Evolutionary conservation across 2,888 invertebrate genomes (phyloP).

Genomic region (Phengaris arion): DNA sequence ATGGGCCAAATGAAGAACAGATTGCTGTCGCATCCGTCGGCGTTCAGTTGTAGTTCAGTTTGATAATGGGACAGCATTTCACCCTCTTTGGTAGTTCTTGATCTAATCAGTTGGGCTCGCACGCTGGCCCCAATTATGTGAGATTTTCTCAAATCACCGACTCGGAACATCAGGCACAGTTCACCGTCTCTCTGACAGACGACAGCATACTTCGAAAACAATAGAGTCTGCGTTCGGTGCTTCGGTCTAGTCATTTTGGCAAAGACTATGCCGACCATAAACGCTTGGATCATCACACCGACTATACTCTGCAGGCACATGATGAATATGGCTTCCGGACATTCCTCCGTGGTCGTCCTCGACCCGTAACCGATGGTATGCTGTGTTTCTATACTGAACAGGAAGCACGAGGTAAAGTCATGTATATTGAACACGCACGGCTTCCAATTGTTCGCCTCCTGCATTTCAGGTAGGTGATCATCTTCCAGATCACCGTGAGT

Average conservation of each 20-base stretch:
- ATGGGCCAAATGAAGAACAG: slow-evolving; percentile 97
- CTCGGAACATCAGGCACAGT: slow-evolving; percentile 91
- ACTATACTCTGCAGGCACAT: slow-evolving; percentile 94
- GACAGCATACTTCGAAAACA: slow-evolving; percentile 91
- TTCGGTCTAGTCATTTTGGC: slow-evolving; percentile 96
- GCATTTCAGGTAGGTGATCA: slow-evolving; percentile 77
- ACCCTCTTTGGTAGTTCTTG: slow-evolving; percentile 91
- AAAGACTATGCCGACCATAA: slow-evolving; percentile 91
- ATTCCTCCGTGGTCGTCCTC: slow-evolving; percentile 92
- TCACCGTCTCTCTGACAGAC: slow-evolving; percentile 91
- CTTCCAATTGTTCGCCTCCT: slow-evolving; percentile 80
- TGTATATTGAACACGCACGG: slow-evolving; percentile 90
- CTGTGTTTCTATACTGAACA: slow-evolving; percentile 95
- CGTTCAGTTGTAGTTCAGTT: slow-evolving; percentile 84
- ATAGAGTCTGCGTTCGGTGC: slow-evolving; percentile 92
- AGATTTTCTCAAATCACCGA: slow-evolving; percentile 93
- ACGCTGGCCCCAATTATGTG: slow-evolving; percentile 95
- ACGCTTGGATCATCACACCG: slow-evolving; percentile 90
- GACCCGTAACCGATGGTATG: slow-evolving; percentile 94
- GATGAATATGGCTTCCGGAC: slow-evolving; percentile 92
- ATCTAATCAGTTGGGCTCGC: slow-evolving; percentile 89
- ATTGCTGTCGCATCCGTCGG: slow-evolving; percentile 89
- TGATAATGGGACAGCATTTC: slow-evolving; percentile 90
- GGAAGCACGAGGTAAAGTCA: slow-evolving; percentile 91
- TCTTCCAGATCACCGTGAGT: slow-evolving; percentile 90